Conservation (phyloP, 2,113 vertebrate species). For the Henicopernis longicauda region DNA sequence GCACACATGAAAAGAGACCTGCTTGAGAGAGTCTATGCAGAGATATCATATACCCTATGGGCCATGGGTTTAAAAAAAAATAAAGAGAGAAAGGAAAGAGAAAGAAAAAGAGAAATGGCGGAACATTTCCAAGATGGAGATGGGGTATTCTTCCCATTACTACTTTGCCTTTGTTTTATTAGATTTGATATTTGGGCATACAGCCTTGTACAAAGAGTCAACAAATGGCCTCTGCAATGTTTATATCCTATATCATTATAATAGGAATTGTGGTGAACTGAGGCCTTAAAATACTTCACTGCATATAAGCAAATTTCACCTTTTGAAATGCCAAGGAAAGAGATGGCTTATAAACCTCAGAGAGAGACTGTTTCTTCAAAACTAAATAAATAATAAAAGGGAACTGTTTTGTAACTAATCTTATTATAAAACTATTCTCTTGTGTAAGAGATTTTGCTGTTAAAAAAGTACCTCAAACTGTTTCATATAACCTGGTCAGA, state of each 20-base stretch:
- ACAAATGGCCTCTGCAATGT: not conserved
- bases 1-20: not conserved
- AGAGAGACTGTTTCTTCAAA: not conserved
- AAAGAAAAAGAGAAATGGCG: not conserved
- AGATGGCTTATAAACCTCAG: not conserved
- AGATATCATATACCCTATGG: not conserved
- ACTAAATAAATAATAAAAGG: not conserved
- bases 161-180: not conserved
- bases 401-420: not conserved
- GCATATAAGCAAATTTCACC: not conserved
- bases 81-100: not conserved
- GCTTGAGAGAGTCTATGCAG: not conserved
- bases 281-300: not conserved
- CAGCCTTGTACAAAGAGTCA: not conserved
- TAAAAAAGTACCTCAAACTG: not conserved
- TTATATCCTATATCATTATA: not conserved
- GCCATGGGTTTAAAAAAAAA: not conserved
- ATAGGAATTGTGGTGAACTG: not conserved
- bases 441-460: not conserved
- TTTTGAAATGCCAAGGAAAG: not conserved
- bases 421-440: not conserved
- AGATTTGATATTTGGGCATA: not conserved
- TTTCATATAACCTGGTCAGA: not conserved
- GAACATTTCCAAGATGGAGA: not conserved
- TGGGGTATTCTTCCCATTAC: not conserved